Evolutionary conservation across 2,888 invertebrate species (phyloP).

Genomic region (Leptinotarsa rubiginosa): DNA sequence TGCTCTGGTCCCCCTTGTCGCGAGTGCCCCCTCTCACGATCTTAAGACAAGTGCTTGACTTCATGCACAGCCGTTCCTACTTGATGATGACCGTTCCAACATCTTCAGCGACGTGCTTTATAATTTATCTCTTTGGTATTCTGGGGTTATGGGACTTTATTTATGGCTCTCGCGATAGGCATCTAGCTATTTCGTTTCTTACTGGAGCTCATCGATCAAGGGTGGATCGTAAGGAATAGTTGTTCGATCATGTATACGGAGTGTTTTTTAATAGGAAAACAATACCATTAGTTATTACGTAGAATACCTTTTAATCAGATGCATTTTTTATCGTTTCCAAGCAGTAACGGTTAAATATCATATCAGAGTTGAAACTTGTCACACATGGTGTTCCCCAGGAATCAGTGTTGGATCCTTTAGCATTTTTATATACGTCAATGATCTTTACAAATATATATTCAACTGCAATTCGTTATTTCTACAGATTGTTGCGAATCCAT

Average conservation of each 20-base stretch:
- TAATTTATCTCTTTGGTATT: constrained; percentile 23
- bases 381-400: no score
- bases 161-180: neutral
- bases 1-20: constrained; percentile 43
- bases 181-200: constrained; percentile 15
- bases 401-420: no score
- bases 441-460: no score
- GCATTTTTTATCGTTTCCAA: no score
- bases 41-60: constrained; percentile 41
- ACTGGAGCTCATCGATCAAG: neutral
- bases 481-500: no score
- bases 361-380: no score
- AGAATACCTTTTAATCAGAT: no score
- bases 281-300: no score
- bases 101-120: constrained; percentile 26
- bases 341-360: no score
- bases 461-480: no score
- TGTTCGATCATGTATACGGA: neutral
- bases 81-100: constrained; percentile 26
- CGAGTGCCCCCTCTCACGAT: constrained; percentile 39
- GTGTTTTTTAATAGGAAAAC: no score
- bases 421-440: no score
- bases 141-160: constrained; percentile 2
- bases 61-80: constrained; percentile 30
- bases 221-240: neutral